Evolutionary conservation across 2,797 vertebrate species (phyloP).

Genomic region (Pampus argenteus): DNA sequence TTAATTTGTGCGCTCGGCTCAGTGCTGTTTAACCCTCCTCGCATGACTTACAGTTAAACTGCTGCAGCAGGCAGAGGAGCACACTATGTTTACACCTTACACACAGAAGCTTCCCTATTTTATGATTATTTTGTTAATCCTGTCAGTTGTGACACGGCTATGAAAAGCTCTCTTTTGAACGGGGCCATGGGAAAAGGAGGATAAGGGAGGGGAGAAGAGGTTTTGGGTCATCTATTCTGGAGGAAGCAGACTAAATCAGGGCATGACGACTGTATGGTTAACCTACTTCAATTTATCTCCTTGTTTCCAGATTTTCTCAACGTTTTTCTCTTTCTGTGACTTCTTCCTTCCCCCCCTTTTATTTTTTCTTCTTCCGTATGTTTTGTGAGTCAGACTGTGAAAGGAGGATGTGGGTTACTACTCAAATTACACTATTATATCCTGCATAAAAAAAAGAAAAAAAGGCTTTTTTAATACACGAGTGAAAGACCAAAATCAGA

Average conservation of each 20-base stretch:
- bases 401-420: constrained; percentile 41
- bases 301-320: constrained; percentile 53
- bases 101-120: constrained; percentile 10
- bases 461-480: not conserved
- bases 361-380: constrained; percentile 2
- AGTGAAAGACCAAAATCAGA: not conserved
- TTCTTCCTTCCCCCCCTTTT: no score
- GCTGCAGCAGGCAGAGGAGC: constrained; percentile 8
- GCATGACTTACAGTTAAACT: not conserved
- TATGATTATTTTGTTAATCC: constrained; percentile 41
- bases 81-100: constrained; percentile 33
- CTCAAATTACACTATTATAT: constrained; percentile 30
- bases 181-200: constrained; percentile 59
- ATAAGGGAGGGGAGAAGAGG: constrained; percentile 46
- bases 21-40: constrained; percentile 7
- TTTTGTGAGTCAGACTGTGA: constrained; percentile 39
- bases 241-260: constrained; percentile 75
- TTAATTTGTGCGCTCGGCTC: constrained; percentile 3
- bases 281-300: constrained; percentile 78
- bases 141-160: constrained; percentile 20
- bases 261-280: constrained; percentile 72
- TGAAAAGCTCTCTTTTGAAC: constrained; percentile 44
- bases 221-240: constrained; percentile 86
- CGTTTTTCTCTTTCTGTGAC: constrained; percentile 16
- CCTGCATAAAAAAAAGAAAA: not conserved